phyloP scores from a whole-genome alignment of 2,113 vertebrate species.

The Oreochromis aureus region DNA sequence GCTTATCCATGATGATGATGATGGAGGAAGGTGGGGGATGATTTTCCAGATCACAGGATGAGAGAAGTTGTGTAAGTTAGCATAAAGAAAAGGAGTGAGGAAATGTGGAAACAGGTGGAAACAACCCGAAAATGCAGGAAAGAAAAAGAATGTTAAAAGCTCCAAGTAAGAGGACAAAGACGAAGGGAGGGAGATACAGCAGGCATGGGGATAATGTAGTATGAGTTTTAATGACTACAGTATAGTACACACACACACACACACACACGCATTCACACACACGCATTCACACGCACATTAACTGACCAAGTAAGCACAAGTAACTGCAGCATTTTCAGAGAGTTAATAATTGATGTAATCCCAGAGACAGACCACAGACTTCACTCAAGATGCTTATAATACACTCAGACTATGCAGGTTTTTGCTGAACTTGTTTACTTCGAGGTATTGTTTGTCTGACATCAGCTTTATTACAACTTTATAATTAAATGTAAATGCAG shows the following conservation, averaged over 20 bases:
- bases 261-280: neutral
- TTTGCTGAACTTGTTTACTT: neutral
- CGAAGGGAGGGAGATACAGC: neutral
- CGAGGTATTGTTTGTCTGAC: neutral
- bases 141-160: neutral
- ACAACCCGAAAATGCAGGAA: fast-evolving
- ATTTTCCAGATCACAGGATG: neutral
- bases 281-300: neutral
- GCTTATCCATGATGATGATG: neutral
- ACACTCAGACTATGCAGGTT: neutral
- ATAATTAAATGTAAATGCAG: neutral
- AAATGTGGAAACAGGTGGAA: neutral
- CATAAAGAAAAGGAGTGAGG: neutral
- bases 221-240: neutral
- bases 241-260: neutral
- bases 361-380: neutral
- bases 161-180: neutral
- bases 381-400: neutral
- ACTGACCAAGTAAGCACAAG: neutral
- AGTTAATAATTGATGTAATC: neutral
- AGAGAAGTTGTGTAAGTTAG: neutral
- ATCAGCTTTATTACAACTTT: neutral
- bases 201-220: neutral
- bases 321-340: neutral
- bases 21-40: neutral